Evolutionary conservation across 2,797 vertebrate species (phyloP).

Genomic region (Chrysolophus pictus): DNA sequence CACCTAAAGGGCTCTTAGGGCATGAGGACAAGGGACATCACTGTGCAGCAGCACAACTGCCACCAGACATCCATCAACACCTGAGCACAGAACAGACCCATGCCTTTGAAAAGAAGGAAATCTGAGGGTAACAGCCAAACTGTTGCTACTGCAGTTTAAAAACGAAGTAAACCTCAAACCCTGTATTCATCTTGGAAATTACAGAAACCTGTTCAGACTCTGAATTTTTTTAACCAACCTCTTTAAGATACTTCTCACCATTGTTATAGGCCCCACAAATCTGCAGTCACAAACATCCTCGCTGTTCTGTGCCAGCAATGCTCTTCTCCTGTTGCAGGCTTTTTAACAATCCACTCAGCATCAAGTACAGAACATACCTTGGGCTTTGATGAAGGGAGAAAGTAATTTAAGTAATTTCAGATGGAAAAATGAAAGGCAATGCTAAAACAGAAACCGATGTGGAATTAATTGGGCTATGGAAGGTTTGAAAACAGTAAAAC

Average conservation of each 20-base stretch:
- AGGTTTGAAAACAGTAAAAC: not conserved
- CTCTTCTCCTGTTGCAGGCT: not conserved
- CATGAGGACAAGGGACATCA: rapidly evolving
- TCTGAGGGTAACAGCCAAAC: not conserved
- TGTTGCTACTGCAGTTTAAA: not conserved
- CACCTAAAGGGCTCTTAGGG: rapidly evolving
- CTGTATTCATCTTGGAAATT: not conserved
- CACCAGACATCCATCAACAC: not conserved
- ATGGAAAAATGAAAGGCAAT: not conserved
- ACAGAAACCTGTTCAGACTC: not conserved
- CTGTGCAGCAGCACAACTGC: not conserved
- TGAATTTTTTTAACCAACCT: not conserved
- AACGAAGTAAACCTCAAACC: not conserved
- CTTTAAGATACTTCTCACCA: not conserved
- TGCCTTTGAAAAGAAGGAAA: not conserved
- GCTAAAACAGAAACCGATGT: not conserved
- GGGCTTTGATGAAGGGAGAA: not conserved
- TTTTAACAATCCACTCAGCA: not conserved
- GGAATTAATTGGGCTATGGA: not conserved
- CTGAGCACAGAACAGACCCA: not conserved
- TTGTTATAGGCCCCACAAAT: not conserved
- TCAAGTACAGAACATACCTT: not conserved
- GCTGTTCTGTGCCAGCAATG: not conserved
- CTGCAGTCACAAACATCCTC: not conserved
- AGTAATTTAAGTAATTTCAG: not conserved